These are phyloP conservation scores for Poecilia gillii DNA, from an alignment of 2,797 vertebrate species.

Conservation along the genomic window DNA sequence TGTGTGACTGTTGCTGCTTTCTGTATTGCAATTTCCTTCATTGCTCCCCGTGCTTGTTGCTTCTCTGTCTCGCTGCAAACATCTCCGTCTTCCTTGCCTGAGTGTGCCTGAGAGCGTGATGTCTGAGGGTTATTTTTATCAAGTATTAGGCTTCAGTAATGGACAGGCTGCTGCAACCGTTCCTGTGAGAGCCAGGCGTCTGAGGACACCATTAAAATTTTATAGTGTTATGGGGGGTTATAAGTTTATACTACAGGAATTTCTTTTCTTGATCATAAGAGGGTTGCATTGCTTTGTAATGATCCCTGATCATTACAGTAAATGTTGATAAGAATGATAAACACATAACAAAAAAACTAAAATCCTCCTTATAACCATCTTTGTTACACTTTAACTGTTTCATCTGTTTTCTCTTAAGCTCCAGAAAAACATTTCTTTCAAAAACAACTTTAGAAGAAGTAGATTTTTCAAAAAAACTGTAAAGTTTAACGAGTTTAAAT, in stretches of 20 bases:
- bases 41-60: background rate
- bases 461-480: background rate
- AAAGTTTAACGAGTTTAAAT: slow-evolving; percentile 4
- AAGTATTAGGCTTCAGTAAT: slow-evolving; percentile 26
- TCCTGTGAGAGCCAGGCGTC: slow-evolving; percentile 12
- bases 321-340: background rate
- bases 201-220: slow-evolving; percentile 27
- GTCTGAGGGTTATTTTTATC: slow-evolving; percentile 46
- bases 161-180: slow-evolving; percentile 18
- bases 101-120: background rate
- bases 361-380: background rate
- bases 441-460: background rate
- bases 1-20: background rate
- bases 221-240: slow-evolving; percentile 20
- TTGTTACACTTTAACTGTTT: background rate
- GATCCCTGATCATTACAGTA: background rate
- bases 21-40: background rate
- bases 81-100: slow-evolving; percentile 3
- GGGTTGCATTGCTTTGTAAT: background rate
- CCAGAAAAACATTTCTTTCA: background rate
- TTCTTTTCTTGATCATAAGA: background rate
- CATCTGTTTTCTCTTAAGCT: background rate
- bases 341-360: background rate
- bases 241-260: background rate
- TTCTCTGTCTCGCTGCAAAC: slow-evolving; percentile 1